phyloP scores from a whole-genome alignment of 2,797 vertebrate genomes.

The Pipistrellus pipistrellus region DNA sequence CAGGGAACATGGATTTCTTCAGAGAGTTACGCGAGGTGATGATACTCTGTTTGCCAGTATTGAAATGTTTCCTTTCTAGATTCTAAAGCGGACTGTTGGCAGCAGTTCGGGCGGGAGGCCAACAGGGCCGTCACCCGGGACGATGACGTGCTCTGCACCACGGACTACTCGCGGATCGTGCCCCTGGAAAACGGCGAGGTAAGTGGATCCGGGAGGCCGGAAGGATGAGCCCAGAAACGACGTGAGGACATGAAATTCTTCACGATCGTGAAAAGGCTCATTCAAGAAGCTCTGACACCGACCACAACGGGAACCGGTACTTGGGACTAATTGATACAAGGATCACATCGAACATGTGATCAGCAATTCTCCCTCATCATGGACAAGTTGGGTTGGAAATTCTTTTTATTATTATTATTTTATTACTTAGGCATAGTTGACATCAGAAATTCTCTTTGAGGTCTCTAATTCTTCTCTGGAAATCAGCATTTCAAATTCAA shows the following conservation, averaged over 20 bases:
- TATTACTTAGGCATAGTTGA: not conserved
- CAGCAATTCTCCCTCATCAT: too few relatives aligned
- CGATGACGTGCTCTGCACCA: conserved; percentile 94
- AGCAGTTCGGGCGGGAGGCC: conserved; percentile 92
- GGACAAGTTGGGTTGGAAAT: not conserved
- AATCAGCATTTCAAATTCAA: not conserved
- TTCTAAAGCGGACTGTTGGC: conserved; percentile 93
- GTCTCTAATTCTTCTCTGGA: not conserved
- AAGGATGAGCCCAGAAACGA: not conserved
- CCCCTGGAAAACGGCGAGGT: conserved; percentile 97
- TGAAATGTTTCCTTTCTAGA: conserved; percentile 86
- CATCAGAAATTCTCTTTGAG: not conserved
- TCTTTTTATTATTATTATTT: not conserved
- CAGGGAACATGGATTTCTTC: not conserved
- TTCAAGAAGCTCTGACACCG: not conserved
- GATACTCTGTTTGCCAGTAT: not conserved
- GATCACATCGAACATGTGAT: not conserved
- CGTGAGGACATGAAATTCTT: not conserved
- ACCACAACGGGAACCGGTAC: not conserved
- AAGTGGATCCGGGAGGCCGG: conserved; percentile 61
- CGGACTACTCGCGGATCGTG: conserved; percentile 94
- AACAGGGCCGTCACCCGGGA: conserved; percentile 89
- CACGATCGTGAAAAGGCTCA: not conserved
- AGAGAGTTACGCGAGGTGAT: not conserved
- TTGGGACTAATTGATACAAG: not conserved